Evolutionary conservation across 2,797 vertebrate genomes (phyloP).

Genomic region (Rhabdophis nuchalis): DNA sequence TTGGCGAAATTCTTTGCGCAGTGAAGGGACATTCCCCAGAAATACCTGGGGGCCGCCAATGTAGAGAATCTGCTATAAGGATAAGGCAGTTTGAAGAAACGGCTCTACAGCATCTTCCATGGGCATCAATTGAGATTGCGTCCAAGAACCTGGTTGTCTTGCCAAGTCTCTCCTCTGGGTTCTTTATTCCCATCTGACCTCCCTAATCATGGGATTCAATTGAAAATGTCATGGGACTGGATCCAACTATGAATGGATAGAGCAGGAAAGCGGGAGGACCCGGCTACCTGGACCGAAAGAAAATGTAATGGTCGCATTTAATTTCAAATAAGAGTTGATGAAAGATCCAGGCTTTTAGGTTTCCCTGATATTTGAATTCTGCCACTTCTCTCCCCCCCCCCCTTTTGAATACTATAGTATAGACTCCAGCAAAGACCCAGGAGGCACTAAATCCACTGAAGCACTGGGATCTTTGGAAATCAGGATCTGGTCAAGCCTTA

Average conservation of each 20-base stretch:
- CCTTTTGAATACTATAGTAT: neutral
- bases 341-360: neutral
- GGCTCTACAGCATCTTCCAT: neutral
- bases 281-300: neutral
- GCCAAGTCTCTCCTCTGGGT: neutral
- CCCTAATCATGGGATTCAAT: neutral
- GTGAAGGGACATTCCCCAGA: neutral
- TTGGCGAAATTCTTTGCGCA: neutral
- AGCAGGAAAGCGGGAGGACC: neutral
- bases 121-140: neutral
- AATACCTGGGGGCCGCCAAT: neutral
- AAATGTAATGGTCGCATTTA: neutral
- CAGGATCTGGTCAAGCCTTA: too few relatives aligned
- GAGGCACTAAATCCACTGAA: neutral
- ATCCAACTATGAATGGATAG: neutral
- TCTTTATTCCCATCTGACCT: neutral
- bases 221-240: neutral
- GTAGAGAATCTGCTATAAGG: neutral
- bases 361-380: neutral
- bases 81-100: neutral
- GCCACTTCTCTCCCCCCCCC: neutral
- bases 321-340: neutral
- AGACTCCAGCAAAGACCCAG: neutral
- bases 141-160: too few relatives aligned
- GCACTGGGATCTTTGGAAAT: neutral